Percentiles rank a stretch among this genome's conserved stretches.
Evolutionary conservation across 2,113 vertebrate genomes (phyloP).

Genomic region (Uropsilus gracilis): DNA sequence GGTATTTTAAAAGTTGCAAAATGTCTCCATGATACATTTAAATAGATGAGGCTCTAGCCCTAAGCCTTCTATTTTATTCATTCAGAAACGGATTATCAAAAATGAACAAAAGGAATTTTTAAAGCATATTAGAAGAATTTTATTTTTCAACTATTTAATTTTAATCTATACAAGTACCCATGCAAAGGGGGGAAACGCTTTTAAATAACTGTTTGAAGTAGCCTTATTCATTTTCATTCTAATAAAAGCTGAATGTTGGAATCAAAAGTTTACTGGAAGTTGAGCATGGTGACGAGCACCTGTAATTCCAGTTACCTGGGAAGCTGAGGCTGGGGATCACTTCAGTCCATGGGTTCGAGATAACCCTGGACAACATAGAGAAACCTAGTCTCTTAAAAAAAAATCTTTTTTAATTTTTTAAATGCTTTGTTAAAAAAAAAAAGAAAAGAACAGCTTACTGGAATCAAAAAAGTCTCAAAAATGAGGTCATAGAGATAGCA

Average conservation of each 20-base stretch:
- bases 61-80: slow-evolving; percentile 20
- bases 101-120: not conserved
- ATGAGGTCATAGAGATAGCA: not conserved
- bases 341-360: no score
- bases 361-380: no score
- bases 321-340: no score
- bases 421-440: no score
- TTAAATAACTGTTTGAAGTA: not conserved
- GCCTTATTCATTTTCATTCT: not conserved
- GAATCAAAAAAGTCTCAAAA: not conserved
- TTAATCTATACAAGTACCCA: not conserved
- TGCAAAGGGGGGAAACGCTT: not conserved
- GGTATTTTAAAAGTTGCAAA: not conserved
- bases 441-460: no score
- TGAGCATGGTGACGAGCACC: no score
- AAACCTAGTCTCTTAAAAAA: no score
- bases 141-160: slow-evolving; percentile 37
- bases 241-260: not conserved
- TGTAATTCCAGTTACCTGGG: no score
- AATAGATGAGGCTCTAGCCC: not conserved
- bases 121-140: not conserved
- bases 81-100: not conserved
- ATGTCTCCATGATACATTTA: not conserved
- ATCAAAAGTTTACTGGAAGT: no score
- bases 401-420: no score